Base-by-base conservation (phyloP, 1,140 invertebrate genomes). In the Drosophila gunungcola region DNA sequence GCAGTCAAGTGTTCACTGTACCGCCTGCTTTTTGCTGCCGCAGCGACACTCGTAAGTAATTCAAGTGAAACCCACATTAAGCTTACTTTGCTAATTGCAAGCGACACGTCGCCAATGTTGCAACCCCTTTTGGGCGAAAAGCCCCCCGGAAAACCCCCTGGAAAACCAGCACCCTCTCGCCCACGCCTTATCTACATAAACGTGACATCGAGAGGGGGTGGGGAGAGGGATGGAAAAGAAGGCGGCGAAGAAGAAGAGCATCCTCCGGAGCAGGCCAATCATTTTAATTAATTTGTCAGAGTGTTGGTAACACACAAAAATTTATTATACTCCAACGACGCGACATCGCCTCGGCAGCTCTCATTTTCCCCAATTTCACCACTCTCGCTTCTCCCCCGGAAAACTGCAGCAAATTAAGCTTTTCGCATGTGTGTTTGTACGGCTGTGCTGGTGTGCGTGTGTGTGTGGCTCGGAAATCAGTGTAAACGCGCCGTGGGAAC, bases 251-350 rank as follows among this genome's bases (percentile, higher is more conserved):
- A 32, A 34, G 46, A 52, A 29, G 13, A 62, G 68, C 45, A 63
- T 64, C 57, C 63, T 56, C 49, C 61, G 39, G 69, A 88, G 84
- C 84, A 78, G 84, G 84, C 84, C 90, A 91, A 91, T 90, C 90
- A 91, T 91, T 91, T 91, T 91, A 91, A 91, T 91, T 91, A 91
- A 91, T 91, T 91, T 91, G 90, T 90, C 84, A 91, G 84, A 90
- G 89, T 86, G 85, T 89, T 91, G 90, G 84, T 91, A 80, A 73
- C 81, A 91, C 84, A 86, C 89, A 91, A 78, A 86, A 91, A 91
- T 91, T 91, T 91, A 91, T 91, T 91, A 91, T 88, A 91, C 80
- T 85, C 77, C 68, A 89, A 80, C 63, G 72, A 76, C 57, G 70
- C 82, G 52, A 41, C 56, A 72, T 57, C 52, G 38, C 69, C 46